Conservation (phyloP, 2,797 vertebrate genomes). For the Odontamblyopus rebecca region DNA sequence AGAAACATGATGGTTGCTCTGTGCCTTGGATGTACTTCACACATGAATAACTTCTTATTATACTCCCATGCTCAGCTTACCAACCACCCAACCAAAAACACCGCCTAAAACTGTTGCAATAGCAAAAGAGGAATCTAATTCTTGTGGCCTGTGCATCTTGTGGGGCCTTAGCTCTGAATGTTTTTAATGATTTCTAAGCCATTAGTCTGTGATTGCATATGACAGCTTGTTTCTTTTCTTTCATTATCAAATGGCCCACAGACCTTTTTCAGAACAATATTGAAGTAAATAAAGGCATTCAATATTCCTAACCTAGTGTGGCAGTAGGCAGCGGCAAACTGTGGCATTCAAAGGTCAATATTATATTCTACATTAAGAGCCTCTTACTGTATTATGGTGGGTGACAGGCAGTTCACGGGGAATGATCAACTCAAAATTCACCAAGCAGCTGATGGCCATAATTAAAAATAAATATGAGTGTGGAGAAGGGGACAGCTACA, state of each 20-base stretch:
- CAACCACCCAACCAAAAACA: no score
- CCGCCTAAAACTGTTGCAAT: no score
- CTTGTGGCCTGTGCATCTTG: not conserved
- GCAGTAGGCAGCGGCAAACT: conserved; percentile 50
- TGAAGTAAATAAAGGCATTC: not conserved
- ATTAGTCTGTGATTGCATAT: not conserved
- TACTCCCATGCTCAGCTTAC: no score
- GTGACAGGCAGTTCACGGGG: conserved; percentile 40
- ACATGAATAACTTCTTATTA: no score
- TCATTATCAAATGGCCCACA: not conserved
- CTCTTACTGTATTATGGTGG: conserved; percentile 50
- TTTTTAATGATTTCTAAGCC: not conserved
- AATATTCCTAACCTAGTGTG: conserved; percentile 32
- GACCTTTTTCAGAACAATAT: not conserved
- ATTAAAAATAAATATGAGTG: conserved; percentile 51
- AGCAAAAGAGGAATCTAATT: not conserved
- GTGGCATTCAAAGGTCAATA: conserved; percentile 71
- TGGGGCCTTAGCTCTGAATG: not conserved
- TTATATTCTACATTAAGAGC: conserved; percentile 58
- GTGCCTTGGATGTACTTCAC: no score
- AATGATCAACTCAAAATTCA: conserved; percentile 31
- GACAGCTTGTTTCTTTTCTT: not conserved
- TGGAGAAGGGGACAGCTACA: conserved; percentile 29
- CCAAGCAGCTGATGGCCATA: conserved; percentile 33
- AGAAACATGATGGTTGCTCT: no score